Conservation (phyloP, 2,888 invertebrate species). For the Leptinotarsa haldemani region DNA sequence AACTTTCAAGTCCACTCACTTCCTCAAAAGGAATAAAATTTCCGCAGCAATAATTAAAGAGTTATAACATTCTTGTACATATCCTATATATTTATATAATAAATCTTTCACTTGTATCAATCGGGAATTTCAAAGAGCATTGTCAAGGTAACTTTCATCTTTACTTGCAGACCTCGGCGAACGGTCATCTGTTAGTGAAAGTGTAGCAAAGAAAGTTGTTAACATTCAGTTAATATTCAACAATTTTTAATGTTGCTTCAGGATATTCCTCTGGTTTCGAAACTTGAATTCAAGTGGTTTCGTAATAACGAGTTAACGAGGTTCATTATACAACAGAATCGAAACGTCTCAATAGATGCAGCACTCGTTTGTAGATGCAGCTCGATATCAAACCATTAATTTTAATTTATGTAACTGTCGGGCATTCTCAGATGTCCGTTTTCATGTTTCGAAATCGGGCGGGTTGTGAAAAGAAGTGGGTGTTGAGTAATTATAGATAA, state of each 20-base stretch:
- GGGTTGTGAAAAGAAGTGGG: too few species aligned
- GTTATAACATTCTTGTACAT: not conserved
- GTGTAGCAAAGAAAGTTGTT: slow-evolving; percentile 24
- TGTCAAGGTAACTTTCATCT: slow-evolving; percentile 30
- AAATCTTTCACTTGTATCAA: slow-evolving; percentile 1
- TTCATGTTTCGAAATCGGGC: not conserved
- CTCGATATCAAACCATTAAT: slow-evolving; percentile 15
- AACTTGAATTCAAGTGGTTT: not conserved
- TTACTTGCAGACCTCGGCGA: slow-evolving; percentile 11
- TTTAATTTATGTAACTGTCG: not conserved
- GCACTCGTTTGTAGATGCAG: not conserved
- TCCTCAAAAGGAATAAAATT: not conserved
- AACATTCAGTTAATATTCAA: slow-evolving; percentile 11
- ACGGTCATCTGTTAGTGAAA: slow-evolving; percentile 19
- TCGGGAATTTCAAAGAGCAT: slow-evolving; percentile 9
- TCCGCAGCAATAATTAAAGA: not conserved
- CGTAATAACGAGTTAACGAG: not conserved
- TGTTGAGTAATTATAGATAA: too few species aligned
- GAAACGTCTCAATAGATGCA: slow-evolving; percentile 1
- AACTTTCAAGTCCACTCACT: not conserved
- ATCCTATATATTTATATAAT: not conserved
- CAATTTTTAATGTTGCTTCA: not conserved
- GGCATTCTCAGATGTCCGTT: not conserved
- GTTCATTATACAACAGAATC: slow-evolving; percentile 4
- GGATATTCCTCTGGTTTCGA: not conserved